These are phyloP conservation scores for Caenorhabditis uteleia DNA, from an alignment of 2,888 invertebrate genomes.

Conservation along the genomic window DNA sequence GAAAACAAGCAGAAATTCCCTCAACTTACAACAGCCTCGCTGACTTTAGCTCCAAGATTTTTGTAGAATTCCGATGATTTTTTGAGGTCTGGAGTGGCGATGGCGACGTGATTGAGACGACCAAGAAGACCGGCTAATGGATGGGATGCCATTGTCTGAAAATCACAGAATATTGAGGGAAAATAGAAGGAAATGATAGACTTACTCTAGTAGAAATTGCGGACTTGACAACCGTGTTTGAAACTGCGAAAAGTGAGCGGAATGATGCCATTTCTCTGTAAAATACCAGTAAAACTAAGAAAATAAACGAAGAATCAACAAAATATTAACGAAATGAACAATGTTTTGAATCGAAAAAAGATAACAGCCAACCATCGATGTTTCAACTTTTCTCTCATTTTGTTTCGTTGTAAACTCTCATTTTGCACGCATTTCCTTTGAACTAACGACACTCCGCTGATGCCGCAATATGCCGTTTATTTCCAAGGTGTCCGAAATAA, in stretches of 20 bases:
- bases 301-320: too few relatives aligned
- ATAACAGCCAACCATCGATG: conserved; percentile 1
- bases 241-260: conserved; percentile 14
- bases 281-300: background rate
- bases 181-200: background rate
- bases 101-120: conserved; percentile 75
- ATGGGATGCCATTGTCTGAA: conserved; percentile 51
- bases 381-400: background rate
- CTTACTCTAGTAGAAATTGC: conserved; percentile 25
- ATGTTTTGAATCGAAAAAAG: too few relatives aligned
- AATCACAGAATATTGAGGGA: background rate
- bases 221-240: conserved; percentile 6
- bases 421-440: conserved; percentile 27
- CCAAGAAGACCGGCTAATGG: conserved; percentile 70
- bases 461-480: conserved; percentile 19
- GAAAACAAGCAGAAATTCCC: background rate
- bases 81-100: conserved; percentile 74
- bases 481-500: background rate
- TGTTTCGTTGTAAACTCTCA: conserved; percentile 14
- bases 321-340: too few relatives aligned
- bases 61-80: conserved; percentile 73
- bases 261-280: conserved; percentile 10
- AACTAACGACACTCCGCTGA: conserved; percentile 21
- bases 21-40: conserved; percentile 65
- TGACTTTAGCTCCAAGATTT: conserved; percentile 74